Conservation (phyloP, 2,797 vertebrate genomes). For the Crenuchus spilurus region DNA sequence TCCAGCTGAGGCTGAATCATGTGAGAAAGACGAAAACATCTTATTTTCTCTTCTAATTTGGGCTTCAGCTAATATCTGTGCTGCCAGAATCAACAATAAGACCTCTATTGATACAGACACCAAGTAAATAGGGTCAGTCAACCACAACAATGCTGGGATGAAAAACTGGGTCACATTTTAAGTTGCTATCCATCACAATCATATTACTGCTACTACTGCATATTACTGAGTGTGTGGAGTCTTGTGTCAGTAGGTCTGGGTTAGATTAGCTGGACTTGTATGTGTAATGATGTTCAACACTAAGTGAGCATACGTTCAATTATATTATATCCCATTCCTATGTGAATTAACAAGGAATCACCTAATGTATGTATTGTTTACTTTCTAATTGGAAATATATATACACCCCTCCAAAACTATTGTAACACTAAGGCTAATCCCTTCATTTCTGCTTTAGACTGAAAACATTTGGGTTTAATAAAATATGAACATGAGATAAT, state of each 20-base stretch:
- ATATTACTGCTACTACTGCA: not conserved
- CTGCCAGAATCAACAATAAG: constrained; percentile 63
- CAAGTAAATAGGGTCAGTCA: constrained; percentile 49
- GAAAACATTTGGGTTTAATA: too few relatives aligned
- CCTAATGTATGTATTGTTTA: too few relatives aligned
- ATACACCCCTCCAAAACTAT: too few relatives aligned
- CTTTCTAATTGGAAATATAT: too few relatives aligned
- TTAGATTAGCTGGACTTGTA: not conserved
- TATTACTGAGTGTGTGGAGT: not conserved
- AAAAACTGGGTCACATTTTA: constrained; percentile 33
- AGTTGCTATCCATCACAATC: not conserved
- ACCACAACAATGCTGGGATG: constrained; percentile 40
- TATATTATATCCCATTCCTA: too few relatives aligned
- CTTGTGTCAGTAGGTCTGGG: not conserved
- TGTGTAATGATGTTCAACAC: too few relatives aligned
- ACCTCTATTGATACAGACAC: constrained; percentile 45
- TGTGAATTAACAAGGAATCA: too few relatives aligned
- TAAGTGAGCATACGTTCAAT: too few relatives aligned
- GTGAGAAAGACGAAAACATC: constrained; percentile 34
- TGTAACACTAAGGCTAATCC: too few relatives aligned
- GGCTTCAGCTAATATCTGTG: constrained; percentile 53
- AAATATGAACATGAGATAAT: too few relatives aligned
- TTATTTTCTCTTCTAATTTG: constrained; percentile 46
- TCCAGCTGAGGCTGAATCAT: constrained; percentile 46
- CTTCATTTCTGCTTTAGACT: too few relatives aligned